phyloP scores from a whole-genome alignment of 2,888 invertebrate genomes.

The Apodemia mormo region DNA sequence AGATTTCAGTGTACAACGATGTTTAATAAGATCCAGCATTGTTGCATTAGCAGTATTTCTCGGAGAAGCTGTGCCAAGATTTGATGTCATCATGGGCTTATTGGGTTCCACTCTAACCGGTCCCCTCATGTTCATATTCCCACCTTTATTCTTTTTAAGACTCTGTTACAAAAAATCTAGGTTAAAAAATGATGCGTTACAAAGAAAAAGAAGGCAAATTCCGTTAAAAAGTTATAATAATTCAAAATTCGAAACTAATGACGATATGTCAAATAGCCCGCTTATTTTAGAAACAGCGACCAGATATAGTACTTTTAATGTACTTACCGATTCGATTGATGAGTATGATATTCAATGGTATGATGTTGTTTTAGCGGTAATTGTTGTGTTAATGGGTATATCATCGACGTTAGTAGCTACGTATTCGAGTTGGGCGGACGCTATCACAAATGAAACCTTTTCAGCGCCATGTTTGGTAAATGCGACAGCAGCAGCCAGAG shows the following conservation, averaged over 20 bases:
- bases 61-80: slow-evolving; percentile 91
- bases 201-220: slow-evolving; percentile 21
- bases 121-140: slow-evolving; percentile 91
- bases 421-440: slow-evolving; percentile 86
- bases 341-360: slow-evolving; percentile 61
- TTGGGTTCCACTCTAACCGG: slow-evolving; percentile 93
- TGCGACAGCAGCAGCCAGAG: slow-evolving; percentile 72
- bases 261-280: slow-evolving; percentile 51
- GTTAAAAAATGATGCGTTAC: slow-evolving; percentile 36
- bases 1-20: slow-evolving; percentile 90
- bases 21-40: slow-evolving; percentile 86
- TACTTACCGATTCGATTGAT: slow-evolving; percentile 36
- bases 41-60: slow-evolving; percentile 87
- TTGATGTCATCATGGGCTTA: slow-evolving; percentile 92
- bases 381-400: slow-evolving; percentile 84
- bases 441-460: slow-evolving; percentile 84
- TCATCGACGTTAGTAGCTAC: slow-evolving; percentile 85
- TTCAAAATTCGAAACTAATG: slow-evolving; percentile 38
- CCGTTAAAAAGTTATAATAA: slow-evolving; percentile 1
- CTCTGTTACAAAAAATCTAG: slow-evolving; percentile 78
- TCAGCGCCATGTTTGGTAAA: slow-evolving; percentile 88
- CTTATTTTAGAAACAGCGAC: slow-evolving; percentile 46
- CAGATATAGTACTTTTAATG: slow-evolving; percentile 60
- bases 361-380: slow-evolving; percentile 78
- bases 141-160: slow-evolving; percentile 90